phyloP scores from a whole-genome alignment of 2,888 invertebrate genomes.

The Erebia palarica region DNA sequence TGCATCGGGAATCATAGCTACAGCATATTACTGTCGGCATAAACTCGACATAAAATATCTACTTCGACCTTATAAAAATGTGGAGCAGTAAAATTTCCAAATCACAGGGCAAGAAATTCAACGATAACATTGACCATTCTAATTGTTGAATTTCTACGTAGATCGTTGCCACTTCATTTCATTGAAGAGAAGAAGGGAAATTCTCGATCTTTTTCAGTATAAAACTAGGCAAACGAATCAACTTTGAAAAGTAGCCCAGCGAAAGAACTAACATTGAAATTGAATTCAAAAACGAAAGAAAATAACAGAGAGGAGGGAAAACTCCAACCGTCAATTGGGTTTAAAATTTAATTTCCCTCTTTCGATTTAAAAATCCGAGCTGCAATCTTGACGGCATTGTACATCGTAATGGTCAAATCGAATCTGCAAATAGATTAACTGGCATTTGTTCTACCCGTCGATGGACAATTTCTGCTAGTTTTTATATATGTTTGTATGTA shows the following conservation, averaged over 20 bases:
- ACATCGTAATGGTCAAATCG: slow-evolving; percentile 16
- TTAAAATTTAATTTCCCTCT: slow-evolving; percentile 26
- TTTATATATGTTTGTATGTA: too few relatives aligned
- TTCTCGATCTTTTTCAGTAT: background rate
- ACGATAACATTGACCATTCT: background rate
- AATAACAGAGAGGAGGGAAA: slow-evolving; percentile 7
- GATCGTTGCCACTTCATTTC: background rate
- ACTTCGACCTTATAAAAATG: too few relatives aligned
- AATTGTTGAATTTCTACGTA: background rate
- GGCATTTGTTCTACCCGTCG: background rate
- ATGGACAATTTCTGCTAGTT: background rate
- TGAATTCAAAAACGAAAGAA: slow-evolving; percentile 15
- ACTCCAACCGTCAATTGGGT: slow-evolving; percentile 18
- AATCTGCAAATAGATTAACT: slow-evolving; percentile 17
- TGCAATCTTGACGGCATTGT: slow-evolving; percentile 18
- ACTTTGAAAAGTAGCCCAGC: background rate
- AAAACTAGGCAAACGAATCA: background rate
- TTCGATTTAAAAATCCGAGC: slow-evolving; percentile 12
- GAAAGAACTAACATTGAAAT: slow-evolving; percentile 13
- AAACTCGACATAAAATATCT: too few relatives aligned
- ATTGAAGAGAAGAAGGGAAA: background rate
- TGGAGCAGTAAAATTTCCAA: too few relatives aligned
- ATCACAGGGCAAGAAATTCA: too few relatives aligned
- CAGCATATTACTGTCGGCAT: too few relatives aligned
- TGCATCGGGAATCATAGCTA: too few relatives aligned